phyloP scores from a whole-genome alignment of 2,888 invertebrate species.

The Caenorhabditis sp. region DNA sequence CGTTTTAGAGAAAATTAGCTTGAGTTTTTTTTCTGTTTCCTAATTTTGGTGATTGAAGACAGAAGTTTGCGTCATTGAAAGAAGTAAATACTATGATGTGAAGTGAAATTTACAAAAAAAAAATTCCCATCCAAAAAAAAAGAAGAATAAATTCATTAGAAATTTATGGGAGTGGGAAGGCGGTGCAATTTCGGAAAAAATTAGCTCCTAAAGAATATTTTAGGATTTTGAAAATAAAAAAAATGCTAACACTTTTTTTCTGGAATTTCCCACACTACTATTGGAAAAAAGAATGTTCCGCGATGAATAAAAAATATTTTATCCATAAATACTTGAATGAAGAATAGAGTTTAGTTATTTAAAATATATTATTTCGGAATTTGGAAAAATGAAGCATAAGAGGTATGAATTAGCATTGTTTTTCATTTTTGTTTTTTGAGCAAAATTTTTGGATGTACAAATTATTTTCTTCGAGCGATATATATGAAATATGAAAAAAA shows the following conservation, averaged over 20 bases:
- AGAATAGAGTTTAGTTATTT: background rate
- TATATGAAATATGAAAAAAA: background rate
- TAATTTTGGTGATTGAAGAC: no score
- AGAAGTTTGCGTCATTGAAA: no score
- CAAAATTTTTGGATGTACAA: background rate
- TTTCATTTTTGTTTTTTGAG: background rate
- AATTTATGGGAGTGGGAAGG: background rate
- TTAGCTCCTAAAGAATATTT: no score
- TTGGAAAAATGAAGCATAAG: background rate
- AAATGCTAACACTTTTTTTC: no score
- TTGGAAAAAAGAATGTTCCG: background rate
- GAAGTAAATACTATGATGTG: no score
- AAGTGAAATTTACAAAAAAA: background rate
- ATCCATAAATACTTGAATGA: background rate
- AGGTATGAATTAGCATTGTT: slow-evolving; percentile 1
- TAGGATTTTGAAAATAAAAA: no score
- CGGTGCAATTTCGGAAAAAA: no score
- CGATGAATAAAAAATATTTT: background rate
- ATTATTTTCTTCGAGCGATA: background rate
- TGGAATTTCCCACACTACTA: background rate
- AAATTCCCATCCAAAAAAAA: background rate
- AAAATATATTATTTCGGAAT: background rate
- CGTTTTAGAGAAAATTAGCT: no score
- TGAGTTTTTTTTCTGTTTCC: no score
- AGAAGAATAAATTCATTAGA: background rate